Conservation (phyloP, 2,888 invertebrate genomes). For the Microplitis deprimator region DNA sequence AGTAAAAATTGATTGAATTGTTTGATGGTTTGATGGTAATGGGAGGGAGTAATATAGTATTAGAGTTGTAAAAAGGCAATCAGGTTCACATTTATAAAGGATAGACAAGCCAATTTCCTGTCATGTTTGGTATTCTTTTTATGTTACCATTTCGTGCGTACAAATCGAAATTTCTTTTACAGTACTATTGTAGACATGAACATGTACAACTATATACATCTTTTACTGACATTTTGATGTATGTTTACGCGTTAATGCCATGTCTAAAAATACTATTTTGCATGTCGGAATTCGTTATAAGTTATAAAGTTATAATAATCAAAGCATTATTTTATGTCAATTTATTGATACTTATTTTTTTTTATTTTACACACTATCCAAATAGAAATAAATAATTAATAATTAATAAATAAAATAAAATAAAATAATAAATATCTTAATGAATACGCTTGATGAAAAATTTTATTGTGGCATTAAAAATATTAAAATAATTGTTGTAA, state of each 20-base stretch:
- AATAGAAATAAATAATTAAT: too few species aligned
- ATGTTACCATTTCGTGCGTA: conserved; percentile 24
- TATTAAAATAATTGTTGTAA: too few species aligned
- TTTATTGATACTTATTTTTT: too few species aligned
- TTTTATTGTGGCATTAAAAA: not conserved
- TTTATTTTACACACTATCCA: too few species aligned
- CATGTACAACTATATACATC: too few species aligned
- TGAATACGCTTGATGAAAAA: not conserved
- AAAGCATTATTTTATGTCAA: too few species aligned
- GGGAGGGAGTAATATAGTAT: not conserved
- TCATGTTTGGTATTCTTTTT: not conserved
- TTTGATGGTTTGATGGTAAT: not conserved
- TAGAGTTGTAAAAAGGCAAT: not conserved
- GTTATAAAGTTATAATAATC: too few species aligned
- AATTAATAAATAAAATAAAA: too few species aligned
- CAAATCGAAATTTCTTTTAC: not conserved
- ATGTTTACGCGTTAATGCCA: too few species aligned
- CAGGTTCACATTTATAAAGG: not conserved
- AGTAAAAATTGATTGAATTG: not conserved
- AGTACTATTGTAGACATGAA: too few species aligned
- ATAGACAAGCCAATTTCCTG: conserved; percentile 26
- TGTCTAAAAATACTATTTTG: too few species aligned
- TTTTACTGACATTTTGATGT: conserved; percentile 14
- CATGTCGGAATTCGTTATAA: too few species aligned
- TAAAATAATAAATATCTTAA: not conserved